These are phyloP conservation scores for Phasianus colchicus DNA, from an alignment of 2,113 vertebrate species.

Conservation along the genomic window DNA sequence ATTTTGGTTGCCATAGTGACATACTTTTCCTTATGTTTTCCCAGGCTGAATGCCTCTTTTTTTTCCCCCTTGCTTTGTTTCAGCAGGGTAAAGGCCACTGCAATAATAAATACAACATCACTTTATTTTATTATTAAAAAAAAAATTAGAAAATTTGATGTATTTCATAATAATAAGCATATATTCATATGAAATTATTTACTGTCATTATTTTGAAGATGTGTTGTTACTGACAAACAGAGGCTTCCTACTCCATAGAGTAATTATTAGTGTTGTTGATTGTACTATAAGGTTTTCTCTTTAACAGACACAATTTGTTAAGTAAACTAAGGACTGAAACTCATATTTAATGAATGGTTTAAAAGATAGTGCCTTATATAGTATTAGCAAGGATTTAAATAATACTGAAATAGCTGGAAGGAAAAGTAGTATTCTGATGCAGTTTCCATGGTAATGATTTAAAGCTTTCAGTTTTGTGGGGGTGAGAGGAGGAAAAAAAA, in stretches of 20 bases:
- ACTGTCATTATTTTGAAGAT: slow-evolving; percentile 50
- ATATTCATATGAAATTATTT: slow-evolving; percentile 65
- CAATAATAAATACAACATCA: slow-evolving; percentile 39
- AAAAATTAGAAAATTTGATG: slow-evolving; percentile 47
- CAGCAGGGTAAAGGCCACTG: slow-evolving; percentile 30
- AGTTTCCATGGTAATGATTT: slow-evolving; percentile 78
- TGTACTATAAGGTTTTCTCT: slow-evolving; percentile 65
- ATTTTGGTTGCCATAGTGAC: slow-evolving; percentile 67
- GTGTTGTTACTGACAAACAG: slow-evolving; percentile 53
- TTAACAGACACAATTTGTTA: slow-evolving; percentile 73
- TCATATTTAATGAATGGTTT: slow-evolving; percentile 34
- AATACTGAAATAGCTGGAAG: slow-evolving; percentile 66
- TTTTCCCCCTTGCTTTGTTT: slow-evolving; percentile 62
- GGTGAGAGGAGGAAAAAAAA: not conserved
- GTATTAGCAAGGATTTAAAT: slow-evolving; percentile 74
- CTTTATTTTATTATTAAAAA: slow-evolving; percentile 46
- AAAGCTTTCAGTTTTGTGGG: slow-evolving; percentile 50
- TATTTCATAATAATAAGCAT: slow-evolving; percentile 53
- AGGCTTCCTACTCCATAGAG: slow-evolving; percentile 13
- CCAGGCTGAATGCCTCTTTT: not conserved
- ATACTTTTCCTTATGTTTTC: slow-evolving; percentile 35
- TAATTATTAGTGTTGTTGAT: slow-evolving; percentile 75
- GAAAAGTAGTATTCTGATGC: slow-evolving; percentile 62
- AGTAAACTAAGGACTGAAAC: slow-evolving; percentile 73
- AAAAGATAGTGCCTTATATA: slow-evolving; percentile 71